phyloP scores from a whole-genome alignment of 2,888 invertebrate genomes.

The Scaptomyza parva region DNA sequence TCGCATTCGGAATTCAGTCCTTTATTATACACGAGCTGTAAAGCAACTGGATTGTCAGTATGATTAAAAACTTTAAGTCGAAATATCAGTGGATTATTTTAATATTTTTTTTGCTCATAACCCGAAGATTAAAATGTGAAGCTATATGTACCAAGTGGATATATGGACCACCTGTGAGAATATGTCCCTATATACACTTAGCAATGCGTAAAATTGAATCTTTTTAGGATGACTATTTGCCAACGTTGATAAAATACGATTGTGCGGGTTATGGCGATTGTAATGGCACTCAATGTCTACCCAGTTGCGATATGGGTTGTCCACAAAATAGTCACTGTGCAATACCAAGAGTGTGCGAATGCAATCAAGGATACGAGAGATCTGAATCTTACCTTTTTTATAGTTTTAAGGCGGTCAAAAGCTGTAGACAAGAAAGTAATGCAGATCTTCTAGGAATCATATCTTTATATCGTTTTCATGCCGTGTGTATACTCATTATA shows the following conservation, averaged over 20 bases:
- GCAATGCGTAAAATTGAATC: not conserved
- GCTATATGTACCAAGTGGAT: conserved; percentile 16
- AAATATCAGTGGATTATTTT: not conserved
- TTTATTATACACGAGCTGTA: not conserved
- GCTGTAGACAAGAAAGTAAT: not conserved
- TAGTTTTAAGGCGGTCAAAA: not conserved
- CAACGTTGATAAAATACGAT: not conserved
- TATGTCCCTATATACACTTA: not conserved
- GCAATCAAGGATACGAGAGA: not conserved
- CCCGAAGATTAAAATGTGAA: not conserved
- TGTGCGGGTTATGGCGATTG: conserved; percentile 23
- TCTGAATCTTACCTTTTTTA: not conserved
- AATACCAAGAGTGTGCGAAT: conserved; percentile 13
- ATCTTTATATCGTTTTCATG: not conserved
- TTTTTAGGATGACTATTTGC: conserved; percentile 25
- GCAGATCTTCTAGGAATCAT: accelerated
- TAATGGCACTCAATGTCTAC: not conserved
- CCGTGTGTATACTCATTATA: not conserved
- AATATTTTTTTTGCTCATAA: not conserved
- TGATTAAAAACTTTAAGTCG: not conserved
- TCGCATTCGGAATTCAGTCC: not conserved
- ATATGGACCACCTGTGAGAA: conserved; percentile 17
- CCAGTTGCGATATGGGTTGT: conserved; percentile 33
- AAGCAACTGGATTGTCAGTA: not conserved
- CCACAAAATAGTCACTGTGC: conserved; percentile 21